Conservation (phyloP, 2,888 invertebrate genomes). For the Hypercompe scribonia region DNA sequence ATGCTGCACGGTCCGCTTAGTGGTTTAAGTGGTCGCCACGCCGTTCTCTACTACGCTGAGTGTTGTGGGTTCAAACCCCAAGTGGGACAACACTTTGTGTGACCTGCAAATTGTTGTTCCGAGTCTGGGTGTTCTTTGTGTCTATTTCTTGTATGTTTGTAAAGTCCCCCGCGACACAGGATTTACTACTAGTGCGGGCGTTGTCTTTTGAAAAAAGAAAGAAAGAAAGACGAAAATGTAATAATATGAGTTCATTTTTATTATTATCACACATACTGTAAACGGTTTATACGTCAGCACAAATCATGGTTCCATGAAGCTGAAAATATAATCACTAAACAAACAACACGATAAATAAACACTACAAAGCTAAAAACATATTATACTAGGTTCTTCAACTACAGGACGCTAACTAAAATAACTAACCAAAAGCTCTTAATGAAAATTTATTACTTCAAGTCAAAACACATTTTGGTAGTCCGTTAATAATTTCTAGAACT, state of each 20-base stretch:
- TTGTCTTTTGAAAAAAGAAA: no score
- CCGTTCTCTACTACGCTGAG: no score
- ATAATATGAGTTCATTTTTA: background rate
- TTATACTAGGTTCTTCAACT: slow-evolving; percentile 11
- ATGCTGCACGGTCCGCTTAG: no score
- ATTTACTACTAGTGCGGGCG: no score
- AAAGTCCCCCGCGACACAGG: no score
- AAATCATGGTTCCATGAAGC: background rate
- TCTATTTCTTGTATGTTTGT: no score
- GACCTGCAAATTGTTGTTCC: no score
- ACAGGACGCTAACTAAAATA: background rate
- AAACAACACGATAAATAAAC: background rate
- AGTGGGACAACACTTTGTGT: no score
- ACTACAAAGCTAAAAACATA: slow-evolving; percentile 7
- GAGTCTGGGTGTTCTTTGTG: no score
- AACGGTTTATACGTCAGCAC: background rate
- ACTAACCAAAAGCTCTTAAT: slow-evolving; percentile 13
- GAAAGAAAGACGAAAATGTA: no score
- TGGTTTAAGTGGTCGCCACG: no score
- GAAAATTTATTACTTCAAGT: slow-evolving; percentile 28
- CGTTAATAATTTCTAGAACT: slow-evolving; percentile 30
- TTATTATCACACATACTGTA: background rate
- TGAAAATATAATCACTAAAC: background rate
- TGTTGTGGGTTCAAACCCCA: no score
- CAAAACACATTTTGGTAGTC: slow-evolving; percentile 20